A percentile compares a stretch with the other conserved stretches of the same genome.
phyloP scores from a whole-genome alignment of 2,888 invertebrate genomes.

The Epinotia ramella region DNA sequence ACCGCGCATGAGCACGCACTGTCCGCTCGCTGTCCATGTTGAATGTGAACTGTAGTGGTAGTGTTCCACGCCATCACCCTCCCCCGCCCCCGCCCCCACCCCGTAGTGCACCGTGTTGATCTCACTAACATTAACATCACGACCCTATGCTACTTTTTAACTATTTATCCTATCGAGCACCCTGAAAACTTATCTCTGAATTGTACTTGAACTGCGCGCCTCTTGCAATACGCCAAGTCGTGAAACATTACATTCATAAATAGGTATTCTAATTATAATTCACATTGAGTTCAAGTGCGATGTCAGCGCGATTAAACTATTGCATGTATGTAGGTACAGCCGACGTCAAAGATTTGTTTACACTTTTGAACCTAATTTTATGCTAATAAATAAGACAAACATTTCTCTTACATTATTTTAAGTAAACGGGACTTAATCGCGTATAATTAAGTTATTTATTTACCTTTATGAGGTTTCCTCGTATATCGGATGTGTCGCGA shows the following conservation, averaged over 20 bases:
- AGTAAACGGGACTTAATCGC: too few relatives aligned
- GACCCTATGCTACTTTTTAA: neutral
- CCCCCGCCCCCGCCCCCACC: conserved; percentile 49
- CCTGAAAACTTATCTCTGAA: conserved; percentile 22
- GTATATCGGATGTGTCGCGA: too few relatives aligned
- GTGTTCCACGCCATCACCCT: conserved; percentile 50
- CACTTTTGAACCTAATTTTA: too few relatives aligned
- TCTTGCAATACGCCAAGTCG: neutral
- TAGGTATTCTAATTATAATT: neutral
- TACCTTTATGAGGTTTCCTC: too few relatives aligned
- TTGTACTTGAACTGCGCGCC: conserved; percentile 27
- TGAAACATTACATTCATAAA: neutral
- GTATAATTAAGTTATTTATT: too few relatives aligned
- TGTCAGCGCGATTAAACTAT: conserved; percentile 15
- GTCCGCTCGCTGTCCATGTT: conserved; percentile 62
- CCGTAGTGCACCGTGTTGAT: conserved; percentile 59
- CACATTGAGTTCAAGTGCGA: conserved; percentile 14
- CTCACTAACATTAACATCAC: conserved; percentile 24
- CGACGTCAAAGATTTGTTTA: too few relatives aligned
- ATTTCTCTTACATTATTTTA: too few relatives aligned
- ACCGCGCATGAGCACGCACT: conserved; percentile 63
- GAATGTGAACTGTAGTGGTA: conserved; percentile 82
- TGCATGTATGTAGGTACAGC: conserved; percentile 13
- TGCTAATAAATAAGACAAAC: too few relatives aligned
- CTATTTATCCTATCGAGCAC: conserved; percentile 8